phyloP scores from a whole-genome alignment of 2,113 vertebrate species.

The Chrysemys picta region DNA sequence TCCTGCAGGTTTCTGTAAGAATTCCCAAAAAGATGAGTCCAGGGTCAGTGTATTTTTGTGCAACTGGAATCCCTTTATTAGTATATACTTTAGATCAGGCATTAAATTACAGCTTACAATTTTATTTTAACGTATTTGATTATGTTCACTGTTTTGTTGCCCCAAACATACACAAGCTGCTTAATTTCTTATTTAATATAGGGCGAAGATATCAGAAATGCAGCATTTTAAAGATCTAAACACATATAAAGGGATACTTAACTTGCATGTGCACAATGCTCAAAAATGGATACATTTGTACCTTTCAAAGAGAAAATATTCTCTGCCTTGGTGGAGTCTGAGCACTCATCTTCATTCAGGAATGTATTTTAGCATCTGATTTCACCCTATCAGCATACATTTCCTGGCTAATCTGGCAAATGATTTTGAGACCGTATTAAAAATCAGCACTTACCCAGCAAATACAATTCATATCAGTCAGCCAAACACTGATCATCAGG shows the following conservation, averaged over 20 bases:
- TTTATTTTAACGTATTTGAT: not conserved
- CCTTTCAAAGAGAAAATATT: not conserved
- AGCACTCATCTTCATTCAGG: not conserved
- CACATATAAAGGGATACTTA: not conserved
- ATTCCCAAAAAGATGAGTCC: not conserved
- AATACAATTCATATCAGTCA: not conserved
- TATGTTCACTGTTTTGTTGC: not conserved
- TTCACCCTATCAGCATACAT: accelerated
- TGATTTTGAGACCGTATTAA: not conserved
- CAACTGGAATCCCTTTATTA: not conserved
- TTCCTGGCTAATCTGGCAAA: not conserved
- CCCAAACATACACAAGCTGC: not conserved
- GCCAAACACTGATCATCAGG: not conserved
- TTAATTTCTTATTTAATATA: not conserved
- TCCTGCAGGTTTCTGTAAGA: not conserved
- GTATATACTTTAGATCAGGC: not conserved
- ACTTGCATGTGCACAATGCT: not conserved
- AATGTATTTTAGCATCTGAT: not conserved
- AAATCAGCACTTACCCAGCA: not conserved
- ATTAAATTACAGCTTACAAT: not conserved
- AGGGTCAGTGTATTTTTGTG: not conserved
- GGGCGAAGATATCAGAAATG: not conserved
- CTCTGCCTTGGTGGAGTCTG: not conserved
- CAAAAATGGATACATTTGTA: not conserved
- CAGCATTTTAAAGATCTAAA: not conserved